These are phyloP conservation scores for Mycalesis mineus DNA, from an alignment of 2,888 invertebrate genomes.

Conservation along the genomic window DNA sequence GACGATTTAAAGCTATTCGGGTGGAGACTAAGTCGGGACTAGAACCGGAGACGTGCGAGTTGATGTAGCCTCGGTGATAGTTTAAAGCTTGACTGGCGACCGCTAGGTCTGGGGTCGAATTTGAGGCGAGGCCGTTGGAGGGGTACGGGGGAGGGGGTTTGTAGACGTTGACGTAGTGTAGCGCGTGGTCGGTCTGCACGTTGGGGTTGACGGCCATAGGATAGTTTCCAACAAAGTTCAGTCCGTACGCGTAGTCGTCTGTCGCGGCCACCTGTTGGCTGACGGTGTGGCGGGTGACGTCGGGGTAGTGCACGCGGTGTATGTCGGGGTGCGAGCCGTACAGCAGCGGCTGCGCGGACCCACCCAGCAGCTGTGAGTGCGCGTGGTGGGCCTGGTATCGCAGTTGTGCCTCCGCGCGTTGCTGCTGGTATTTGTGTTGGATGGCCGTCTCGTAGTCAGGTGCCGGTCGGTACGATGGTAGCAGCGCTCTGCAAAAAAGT, in stretches of 20 bases:
- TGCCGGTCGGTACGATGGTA: slow-evolving; percentile 92
- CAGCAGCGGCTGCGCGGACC: slow-evolving; percentile 57
- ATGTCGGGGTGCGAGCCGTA: slow-evolving; percentile 88
- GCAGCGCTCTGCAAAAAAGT: slow-evolving; percentile 78
- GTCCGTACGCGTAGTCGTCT: slow-evolving; percentile 58
- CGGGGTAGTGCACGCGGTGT: slow-evolving; percentile 82
- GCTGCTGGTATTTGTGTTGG: slow-evolving; percentile 86
- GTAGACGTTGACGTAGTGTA: slow-evolving; percentile 82
- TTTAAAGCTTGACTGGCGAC: slow-evolving; percentile 81
- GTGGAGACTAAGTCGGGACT: slow-evolving; percentile 88
- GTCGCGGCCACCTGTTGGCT: slow-evolving; percentile 45
- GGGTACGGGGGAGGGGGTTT: slow-evolving; percentile 93
- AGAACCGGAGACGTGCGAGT: slow-evolving; percentile 83
- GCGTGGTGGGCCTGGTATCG: slow-evolving; percentile 61
- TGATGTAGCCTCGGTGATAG: slow-evolving; percentile 67
- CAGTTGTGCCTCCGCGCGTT: slow-evolving; percentile 57
- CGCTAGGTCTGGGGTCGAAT: slow-evolving; percentile 90
- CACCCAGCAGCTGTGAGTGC: slow-evolving; percentile 43
- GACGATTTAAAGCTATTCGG: slow-evolving; percentile 79
- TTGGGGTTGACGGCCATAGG: slow-evolving; percentile 64
- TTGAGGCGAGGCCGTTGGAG: slow-evolving; percentile 85
- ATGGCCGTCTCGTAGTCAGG: slow-evolving; percentile 97
- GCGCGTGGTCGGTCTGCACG: slow-evolving; percentile 61
- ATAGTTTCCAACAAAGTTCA: slow-evolving; percentile 59
- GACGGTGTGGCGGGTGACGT: slow-evolving; percentile 78